These are phyloP conservation scores for Scaptomyza reducta DNA, from an alignment of 2,888 invertebrate species.

Conservation along the genomic window DNA sequence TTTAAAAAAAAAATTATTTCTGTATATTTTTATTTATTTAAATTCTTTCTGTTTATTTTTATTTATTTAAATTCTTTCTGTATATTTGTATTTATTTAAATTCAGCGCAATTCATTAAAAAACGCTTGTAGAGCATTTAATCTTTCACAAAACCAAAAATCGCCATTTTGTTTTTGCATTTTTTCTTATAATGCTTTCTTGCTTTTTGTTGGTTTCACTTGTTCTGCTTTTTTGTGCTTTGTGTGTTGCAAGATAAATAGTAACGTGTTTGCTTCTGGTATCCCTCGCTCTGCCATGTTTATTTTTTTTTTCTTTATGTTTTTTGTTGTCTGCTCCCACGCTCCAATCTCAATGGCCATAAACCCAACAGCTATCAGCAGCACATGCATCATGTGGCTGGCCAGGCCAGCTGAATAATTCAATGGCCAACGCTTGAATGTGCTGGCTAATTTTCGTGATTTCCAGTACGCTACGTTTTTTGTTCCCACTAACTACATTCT, in stretches of 20 bases:
- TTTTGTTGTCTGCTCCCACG: not conserved
- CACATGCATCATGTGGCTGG: constrained; percentile 55
- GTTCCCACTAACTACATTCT: constrained; percentile 23
- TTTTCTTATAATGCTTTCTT: constrained; percentile 8
- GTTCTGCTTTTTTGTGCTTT: constrained; percentile 40
- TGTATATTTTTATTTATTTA: not conserved
- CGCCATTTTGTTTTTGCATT: not conserved
- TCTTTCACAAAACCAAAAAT: constrained; percentile 1
- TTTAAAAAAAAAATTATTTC: no score
- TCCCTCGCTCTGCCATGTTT: not conserved
- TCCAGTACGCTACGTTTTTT: constrained; percentile 11
- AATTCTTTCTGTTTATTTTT: not conserved
- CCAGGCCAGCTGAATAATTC: constrained; percentile 58
- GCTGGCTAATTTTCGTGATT: constrained; percentile 55
- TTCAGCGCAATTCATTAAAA: not conserved
- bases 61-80: not conserved
- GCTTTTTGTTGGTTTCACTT: constrained; percentile 12
- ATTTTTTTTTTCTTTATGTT: constrained; percentile 1
- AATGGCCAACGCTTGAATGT: constrained; percentile 32
- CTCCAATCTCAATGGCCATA: constrained; percentile 21
- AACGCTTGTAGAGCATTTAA: constrained; percentile 3
- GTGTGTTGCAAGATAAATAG: constrained; percentile 68
- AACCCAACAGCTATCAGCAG: constrained; percentile 34
- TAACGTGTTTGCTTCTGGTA: constrained; percentile 60
- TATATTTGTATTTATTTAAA: not conserved